phyloP scores from a whole-genome alignment of 1,140 invertebrate species.

The Neotoxoptera formosana region DNA sequence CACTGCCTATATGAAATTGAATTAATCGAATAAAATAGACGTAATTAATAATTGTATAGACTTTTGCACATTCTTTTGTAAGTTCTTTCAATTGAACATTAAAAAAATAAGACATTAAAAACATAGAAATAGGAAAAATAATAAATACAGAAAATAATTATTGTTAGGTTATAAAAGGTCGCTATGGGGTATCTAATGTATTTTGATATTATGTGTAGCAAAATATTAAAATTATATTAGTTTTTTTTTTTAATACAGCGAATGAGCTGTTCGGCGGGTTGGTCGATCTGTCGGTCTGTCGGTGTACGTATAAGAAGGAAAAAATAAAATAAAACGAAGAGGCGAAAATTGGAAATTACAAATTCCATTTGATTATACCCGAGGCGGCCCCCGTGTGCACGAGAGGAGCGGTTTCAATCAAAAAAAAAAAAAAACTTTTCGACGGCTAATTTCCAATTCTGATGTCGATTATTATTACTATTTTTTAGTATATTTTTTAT shows the following conservation, averaged over 20 bases:
- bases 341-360: slow-evolving; percentile 56
- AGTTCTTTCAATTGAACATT: background rate
- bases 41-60: background rate
- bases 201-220: background rate
- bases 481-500: slow-evolving; percentile 20
- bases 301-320: background rate
- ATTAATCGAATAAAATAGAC: background rate
- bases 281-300: no score
- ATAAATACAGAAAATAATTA: no score
- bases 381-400: background rate
- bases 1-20: no score
- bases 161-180: no score
- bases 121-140: no score
- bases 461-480: slow-evolving; percentile 55
- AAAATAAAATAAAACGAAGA: slow-evolving; percentile 40
- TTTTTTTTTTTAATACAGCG: background rate
- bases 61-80: no score
- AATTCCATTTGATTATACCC: slow-evolving; percentile 57
- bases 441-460: slow-evolving; percentile 56
- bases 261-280: background rate
- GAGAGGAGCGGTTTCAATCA: slow-evolving; percentile 54
- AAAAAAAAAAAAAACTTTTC: slow-evolving; percentile 43
- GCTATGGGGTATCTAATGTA: background rate
- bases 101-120: no score
- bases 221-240: background rate